Conservation (phyloP, 2,113 vertebrate species). For the Procapra przewalskii region DNA sequence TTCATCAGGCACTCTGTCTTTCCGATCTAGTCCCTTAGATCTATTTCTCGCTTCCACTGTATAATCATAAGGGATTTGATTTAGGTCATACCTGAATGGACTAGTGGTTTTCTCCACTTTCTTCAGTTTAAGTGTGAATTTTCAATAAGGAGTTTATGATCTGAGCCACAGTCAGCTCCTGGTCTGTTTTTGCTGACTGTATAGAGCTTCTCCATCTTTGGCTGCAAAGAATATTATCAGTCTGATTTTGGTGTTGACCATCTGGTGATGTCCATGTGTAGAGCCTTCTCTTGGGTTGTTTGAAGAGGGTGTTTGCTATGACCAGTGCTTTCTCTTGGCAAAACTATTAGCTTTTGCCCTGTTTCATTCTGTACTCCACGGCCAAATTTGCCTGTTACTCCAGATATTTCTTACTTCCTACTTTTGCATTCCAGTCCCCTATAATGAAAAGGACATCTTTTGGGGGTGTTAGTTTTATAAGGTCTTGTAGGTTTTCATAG, state of each 20-base stretch:
- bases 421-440: neutral
- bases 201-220: neutral
- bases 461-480: neutral
- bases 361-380: neutral
- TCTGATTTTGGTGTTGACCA: neutral
- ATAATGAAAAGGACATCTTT: neutral
- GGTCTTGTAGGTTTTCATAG: neutral
- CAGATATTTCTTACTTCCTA: neutral
- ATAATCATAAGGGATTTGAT: neutral
- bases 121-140: neutral
- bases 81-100: neutral
- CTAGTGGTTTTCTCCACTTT: neutral
- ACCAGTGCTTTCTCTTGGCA: neutral
- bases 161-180: neutral
- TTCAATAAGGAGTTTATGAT: neutral
- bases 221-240: neutral
- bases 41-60: neutral
- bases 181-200: neutral
- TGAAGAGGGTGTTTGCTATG: neutral
- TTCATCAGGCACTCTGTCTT: neutral
- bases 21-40: neutral
- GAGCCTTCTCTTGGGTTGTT: neutral
- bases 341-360: neutral
- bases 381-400: neutral
- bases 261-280: neutral